These are phyloP conservation scores for Lamellibrachia satsuma DNA, from an alignment of 2,888 invertebrate genomes.

Conservation along the genomic window DNA sequence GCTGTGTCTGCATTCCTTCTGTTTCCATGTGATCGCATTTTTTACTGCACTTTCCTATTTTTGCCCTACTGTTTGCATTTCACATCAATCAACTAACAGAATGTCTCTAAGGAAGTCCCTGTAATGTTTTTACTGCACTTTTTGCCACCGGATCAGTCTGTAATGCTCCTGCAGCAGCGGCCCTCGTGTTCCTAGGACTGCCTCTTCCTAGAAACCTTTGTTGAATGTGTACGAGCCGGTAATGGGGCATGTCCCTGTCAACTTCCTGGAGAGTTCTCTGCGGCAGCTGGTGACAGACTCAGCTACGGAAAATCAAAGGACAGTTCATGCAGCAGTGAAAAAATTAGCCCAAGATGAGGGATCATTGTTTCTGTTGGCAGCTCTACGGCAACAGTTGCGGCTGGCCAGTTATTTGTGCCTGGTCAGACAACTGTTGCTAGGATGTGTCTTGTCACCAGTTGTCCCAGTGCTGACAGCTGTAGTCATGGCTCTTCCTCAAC, in stretches of 20 bases:
- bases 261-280: not conserved
- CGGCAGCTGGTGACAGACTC: not conserved
- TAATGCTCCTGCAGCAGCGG: not conserved
- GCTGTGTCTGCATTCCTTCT: not conserved
- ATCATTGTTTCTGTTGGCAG: not conserved
- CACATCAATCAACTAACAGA: not conserved
- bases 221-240: not conserved
- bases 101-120: not conserved
- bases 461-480: not conserved
- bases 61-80: not conserved
- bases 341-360: not conserved
- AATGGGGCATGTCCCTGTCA: not conserved
- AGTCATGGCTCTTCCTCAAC: not conserved
- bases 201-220: not conserved
- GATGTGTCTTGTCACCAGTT: not conserved
- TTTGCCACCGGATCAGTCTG: not conserved
- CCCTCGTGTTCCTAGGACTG: not conserved
- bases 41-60: not conserved
- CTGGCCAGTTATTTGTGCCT: not conserved
- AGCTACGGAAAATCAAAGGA: not conserved
- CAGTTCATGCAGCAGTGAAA: not conserved
- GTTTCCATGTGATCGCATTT: not conserved
- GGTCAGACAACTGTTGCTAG: constrained; percentile 17
- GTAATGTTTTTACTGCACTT: not conserved
- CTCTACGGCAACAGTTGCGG: not conserved